Conservation (phyloP, 2,113 vertebrate species). For the Ictalurus punctatus region DNA sequence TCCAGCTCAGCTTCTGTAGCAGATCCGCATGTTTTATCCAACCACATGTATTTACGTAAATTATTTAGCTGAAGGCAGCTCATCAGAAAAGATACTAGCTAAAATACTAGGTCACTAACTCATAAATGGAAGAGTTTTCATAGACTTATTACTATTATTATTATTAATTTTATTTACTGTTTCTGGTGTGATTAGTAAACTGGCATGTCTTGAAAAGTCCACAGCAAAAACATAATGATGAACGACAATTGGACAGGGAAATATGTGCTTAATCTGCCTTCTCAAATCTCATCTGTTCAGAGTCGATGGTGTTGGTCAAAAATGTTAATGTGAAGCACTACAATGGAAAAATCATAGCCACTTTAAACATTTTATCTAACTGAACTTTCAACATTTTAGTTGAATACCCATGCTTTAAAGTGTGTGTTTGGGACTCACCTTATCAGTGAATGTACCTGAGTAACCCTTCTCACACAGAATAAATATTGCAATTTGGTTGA, state of each 20-base stretch:
- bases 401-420: not conserved
- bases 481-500: constrained; percentile 19
- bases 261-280: not conserved
- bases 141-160: not conserved
- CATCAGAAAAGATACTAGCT: not conserved
- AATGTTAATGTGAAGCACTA: too few relatives aligned
- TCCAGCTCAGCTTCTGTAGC: not conserved
- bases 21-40: not conserved
- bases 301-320: too few relatives aligned
- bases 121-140: not conserved
- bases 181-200: not conserved
- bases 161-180: not conserved
- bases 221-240: not conserved
- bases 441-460: constrained; percentile 33
- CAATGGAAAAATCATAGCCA: too few relatives aligned
- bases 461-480: constrained; percentile 2
- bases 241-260: not conserved
- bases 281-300: too few relatives aligned
- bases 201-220: not conserved
- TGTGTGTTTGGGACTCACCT: constrained; percentile 48
- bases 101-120: not conserved
- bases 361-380: not conserved
- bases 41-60: not conserved
- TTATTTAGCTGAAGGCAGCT: not conserved
- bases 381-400: not conserved